These are phyloP conservation scores for Vulpes ferrilata DNA, from an alignment of 2,113 vertebrate genomes.

Conservation along the genomic window DNA sequence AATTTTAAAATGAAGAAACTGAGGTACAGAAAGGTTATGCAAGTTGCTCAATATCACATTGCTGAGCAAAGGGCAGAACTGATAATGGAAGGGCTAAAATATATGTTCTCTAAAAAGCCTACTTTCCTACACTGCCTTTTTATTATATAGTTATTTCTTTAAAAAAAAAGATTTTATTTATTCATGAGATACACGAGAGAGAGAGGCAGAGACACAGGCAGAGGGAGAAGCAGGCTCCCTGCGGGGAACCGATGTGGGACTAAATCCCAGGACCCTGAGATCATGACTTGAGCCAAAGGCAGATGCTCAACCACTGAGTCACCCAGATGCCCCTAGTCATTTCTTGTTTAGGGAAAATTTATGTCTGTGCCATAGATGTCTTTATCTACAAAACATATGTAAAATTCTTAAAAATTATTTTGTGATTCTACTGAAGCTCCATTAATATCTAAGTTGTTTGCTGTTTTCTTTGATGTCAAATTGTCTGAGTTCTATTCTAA, in stretches of 20 bases:
- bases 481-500: background rate
- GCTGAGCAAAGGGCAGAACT: background rate
- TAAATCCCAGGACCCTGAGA: too few relatives aligned
- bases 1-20: background rate
- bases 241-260: too few relatives aligned
- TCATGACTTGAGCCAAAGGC: too few relatives aligned
- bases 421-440: background rate
- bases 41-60: background rate
- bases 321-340: background rate
- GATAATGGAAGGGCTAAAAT: background rate
- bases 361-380: background rate
- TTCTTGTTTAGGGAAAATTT: background rate
- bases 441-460: background rate
- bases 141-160: background rate
- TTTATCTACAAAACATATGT: background rate
- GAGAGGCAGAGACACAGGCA: too few relatives aligned
- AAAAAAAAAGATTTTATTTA: too few relatives aligned
- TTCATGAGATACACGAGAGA: too few relatives aligned
- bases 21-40: background rate
- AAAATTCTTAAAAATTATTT: conserved; percentile 17
- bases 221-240: too few relatives aligned
- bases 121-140: background rate
- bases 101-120: background rate
- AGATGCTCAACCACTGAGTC: too few relatives aligned
- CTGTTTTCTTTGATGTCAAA: background rate